These are phyloP conservation scores for Orthonychiurus folsomi DNA, from an alignment of 2,888 invertebrate genomes.

Conservation along the genomic window DNA sequence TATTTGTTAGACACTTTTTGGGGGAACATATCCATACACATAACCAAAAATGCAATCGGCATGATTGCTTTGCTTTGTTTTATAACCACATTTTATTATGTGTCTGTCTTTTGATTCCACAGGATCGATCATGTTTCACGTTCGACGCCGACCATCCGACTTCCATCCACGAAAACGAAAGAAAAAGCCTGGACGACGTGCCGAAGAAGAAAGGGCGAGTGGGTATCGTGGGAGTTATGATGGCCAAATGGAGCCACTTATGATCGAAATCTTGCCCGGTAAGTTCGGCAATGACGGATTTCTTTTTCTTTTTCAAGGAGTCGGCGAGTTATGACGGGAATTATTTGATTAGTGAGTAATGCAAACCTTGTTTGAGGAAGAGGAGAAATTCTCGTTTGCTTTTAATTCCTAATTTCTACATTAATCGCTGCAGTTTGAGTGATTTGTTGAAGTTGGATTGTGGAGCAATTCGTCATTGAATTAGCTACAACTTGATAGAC, in stretches of 20 bases:
- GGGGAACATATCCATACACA: too few relatives aligned
- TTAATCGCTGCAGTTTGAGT: background rate
- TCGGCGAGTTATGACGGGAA: background rate
- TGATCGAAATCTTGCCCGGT: slow-evolving; percentile 73
- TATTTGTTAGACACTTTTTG: too few relatives aligned
- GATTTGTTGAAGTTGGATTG: background rate
- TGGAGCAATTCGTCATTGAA: background rate
- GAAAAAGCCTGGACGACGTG: slow-evolving; percentile 57
- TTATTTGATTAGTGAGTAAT: background rate
- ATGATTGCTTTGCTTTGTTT: too few relatives aligned
- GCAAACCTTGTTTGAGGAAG: background rate
- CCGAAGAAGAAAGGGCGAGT: slow-evolving; percentile 44
- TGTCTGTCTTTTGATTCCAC: too few relatives aligned
- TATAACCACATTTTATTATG: too few relatives aligned
- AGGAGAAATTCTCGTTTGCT: background rate
- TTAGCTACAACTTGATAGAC: background rate
- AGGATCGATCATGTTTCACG: slow-evolving; percentile 97
- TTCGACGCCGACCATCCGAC: slow-evolving; percentile 83
- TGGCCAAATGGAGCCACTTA: slow-evolving; percentile 54
- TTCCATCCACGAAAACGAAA: slow-evolving; percentile 79
- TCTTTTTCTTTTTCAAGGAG: background rate
- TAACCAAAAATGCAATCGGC: too few relatives aligned
- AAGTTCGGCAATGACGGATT: slow-evolving; percentile 23
- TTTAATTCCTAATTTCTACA: background rate
- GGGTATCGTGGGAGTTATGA: slow-evolving; percentile 46